Evolutionary conservation across 2,113 vertebrate species (phyloP).

Genomic region (Telmatochromis sp.): DNA sequence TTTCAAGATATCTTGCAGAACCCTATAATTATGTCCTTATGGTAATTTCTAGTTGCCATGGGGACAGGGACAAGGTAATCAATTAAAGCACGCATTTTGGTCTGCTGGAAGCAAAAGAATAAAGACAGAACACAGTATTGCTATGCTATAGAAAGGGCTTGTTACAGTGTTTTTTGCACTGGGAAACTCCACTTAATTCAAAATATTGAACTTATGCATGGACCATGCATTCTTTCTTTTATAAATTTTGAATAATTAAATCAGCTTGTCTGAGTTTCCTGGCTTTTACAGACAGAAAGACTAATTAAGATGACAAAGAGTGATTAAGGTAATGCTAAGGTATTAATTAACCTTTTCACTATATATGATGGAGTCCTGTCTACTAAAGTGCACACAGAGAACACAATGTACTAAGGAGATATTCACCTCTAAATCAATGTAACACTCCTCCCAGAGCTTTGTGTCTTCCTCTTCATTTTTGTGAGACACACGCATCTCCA

Average conservation of each 20-base stretch:
- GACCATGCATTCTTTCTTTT: neutral
- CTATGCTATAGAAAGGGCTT: neutral
- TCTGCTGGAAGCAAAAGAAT: neutral
- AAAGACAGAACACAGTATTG: neutral
- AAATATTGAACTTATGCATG: neutral
- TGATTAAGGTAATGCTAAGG: neutral
- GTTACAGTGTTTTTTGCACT: neutral
- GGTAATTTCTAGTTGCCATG: constrained; percentile 49
- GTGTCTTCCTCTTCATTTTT: neutral
- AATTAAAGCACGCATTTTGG: neutral
- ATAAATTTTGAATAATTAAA: neutral
- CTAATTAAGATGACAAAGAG: neutral
- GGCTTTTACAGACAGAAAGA: neutral
- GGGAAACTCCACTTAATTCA: neutral
- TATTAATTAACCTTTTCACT: constrained; percentile 18
- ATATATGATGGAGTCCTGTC: neutral
- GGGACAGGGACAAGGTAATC: constrained; percentile 35
- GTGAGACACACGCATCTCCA: constrained; percentile 5
- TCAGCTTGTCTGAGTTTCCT: neutral
- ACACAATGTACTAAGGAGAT: neutral
- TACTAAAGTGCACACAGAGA: neutral
- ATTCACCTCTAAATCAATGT: neutral
- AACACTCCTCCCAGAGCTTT: neutral
- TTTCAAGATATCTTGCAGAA: neutral
- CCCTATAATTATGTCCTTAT: constrained; percentile 22